Evolutionary conservation across 2,888 invertebrate genomes (phyloP).

Genomic region (Spilarctia lutea): DNA sequence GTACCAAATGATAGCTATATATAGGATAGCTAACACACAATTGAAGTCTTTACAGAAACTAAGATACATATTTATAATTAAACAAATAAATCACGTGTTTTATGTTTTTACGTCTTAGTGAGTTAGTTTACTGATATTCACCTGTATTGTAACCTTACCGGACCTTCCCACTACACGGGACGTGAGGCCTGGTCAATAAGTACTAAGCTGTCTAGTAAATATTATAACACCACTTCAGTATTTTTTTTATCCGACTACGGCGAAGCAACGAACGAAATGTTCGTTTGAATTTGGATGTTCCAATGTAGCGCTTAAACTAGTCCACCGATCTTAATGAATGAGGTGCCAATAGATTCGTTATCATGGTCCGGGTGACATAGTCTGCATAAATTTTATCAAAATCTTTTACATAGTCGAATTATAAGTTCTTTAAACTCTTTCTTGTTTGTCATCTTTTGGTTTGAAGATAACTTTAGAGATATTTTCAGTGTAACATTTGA

Average conservation of each 20-base stretch:
- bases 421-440: too few relatives aligned
- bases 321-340: too few relatives aligned
- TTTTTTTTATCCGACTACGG: not conserved
- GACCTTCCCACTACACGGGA: conserved; percentile 16
- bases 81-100: not conserved
- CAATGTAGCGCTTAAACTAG: too few relatives aligned
- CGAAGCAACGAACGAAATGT: too few relatives aligned
- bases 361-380: too few relatives aligned
- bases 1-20: too few relatives aligned
- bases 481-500: not conserved
- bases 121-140: conserved; percentile 11
- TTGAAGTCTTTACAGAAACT: not conserved
- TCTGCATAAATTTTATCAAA: too few relatives aligned
- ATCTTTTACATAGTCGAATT: too few relatives aligned
- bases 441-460: not conserved
- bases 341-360: too few relatives aligned
- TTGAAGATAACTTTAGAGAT: not conserved
- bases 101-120: not conserved
- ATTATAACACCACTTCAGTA: not conserved
- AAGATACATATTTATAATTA: not conserved
- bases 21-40: too few relatives aligned
- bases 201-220: too few relatives aligned
- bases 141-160: conserved; percentile 15
- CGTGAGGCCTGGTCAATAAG: conserved; percentile 40
- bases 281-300: too few relatives aligned